Evolutionary conservation across 2,113 vertebrate genomes (phyloP), one percentile per base, ranked within the genome.

Genomic region (Etheostoma cragini): DNA sequence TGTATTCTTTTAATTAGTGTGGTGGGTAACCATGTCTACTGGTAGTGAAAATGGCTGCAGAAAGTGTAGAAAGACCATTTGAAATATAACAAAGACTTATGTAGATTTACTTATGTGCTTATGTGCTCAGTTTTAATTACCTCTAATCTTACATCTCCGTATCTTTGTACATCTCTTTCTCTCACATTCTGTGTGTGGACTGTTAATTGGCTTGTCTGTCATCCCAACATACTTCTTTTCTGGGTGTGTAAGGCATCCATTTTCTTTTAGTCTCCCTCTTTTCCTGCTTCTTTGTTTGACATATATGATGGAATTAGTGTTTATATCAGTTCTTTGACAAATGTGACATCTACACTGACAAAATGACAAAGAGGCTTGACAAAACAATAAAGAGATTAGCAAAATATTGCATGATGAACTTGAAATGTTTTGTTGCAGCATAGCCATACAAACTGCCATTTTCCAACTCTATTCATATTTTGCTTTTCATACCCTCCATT

Each of bases 161-260:
- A 69, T 80, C 69, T 77, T 61, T 74, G 49, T 61, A n/a, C 58
- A 46, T 78, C 66, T 61, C 47, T n/a, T 50, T 61, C 64, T 81
- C 33, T 56, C 81, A 45, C 80, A 56, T 30, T 8, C 60, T 62
- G 21, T 62, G 72, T 71, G 57, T 71, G 67, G 57, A 72, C 75
- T 89, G 64, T 83, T 90, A 93, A 93, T 91, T 90, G 79, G 76
- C 35, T 73, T 62, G 78, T 87, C 76, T 81, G 82, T 82, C 86
- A 82, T 81, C 79, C 74, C 42, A 38, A 85, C 74, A 79, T 80
- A 76, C 61, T 85, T 81, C 33, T 82, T 61, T 69, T 17, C 19
- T 66, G n/a, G 12, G n/a, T 50, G 30, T 66, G 74, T n/a, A 45
- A 84, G 42, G 69, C 53, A 61, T 64, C 26, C 5, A 17, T 58